Base-by-base conservation (phyloP, 2,888 invertebrate species). In the Sceliomorpha sp. region DNA sequence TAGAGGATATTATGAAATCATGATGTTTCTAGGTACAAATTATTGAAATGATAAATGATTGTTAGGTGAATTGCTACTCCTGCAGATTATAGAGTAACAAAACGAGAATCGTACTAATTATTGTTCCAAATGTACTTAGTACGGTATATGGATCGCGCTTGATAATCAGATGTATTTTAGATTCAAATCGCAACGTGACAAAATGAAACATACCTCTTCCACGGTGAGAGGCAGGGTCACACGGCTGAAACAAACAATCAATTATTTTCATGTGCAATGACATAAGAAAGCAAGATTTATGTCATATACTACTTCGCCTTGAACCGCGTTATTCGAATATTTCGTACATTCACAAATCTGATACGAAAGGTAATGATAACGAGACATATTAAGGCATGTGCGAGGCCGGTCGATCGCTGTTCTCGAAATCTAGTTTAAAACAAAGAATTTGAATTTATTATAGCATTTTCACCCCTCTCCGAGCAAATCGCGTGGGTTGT, bases 171-270 rank as follows among this genome's bases (percentile, higher is more conserved):
- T 10, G 15, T 10, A 24, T 24, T 37, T 37, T 37, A 10, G n/a
- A 12, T 31, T 10, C 31, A 29, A 45, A 10, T 45, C 2, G 7
- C 14, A 27, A 31, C 31, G 12, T 42, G 27, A 24, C 26, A 27
- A 29, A 45, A 29, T 29, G 29, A 15, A 53, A 90, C 94, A 92
- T 91, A 97, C 97, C 95, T 98, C 98, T 91, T 98, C 97, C 80
- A 98, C 98, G 83, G 97, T 96, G 89, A 98, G 92, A 87, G 98
- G 98, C 89, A 98, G 93, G 89, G 96, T 95, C 86, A 98, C 96
- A 88, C 98, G 97, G 91, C 98, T 98, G 93, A 74, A 91, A 91
- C 80, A 84, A 63, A 88, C 93, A 92, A 82, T 78, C 88, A 78
- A 75, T 74, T 74, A 70, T 44, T 44, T 50, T 73, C 47, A 68